Base-by-base conservation (phyloP, 2,888 invertebrate genomes). In the Phyto melanocephala region DNA sequence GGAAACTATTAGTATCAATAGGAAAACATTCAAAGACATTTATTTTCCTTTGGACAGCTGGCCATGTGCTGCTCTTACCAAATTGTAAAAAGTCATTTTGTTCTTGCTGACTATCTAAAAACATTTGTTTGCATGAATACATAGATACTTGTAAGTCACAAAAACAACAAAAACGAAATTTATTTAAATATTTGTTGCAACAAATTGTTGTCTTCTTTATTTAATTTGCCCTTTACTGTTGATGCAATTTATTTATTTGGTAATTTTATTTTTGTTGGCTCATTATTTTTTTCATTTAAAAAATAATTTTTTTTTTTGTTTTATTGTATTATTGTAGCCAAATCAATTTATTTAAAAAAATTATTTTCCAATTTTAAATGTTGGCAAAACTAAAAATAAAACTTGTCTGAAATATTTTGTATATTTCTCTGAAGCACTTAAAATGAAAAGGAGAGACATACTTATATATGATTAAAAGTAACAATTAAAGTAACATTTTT, bases 1-100 rank as follows among this genome's bases (percentile, higher is more conserved):
- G 52, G 60, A 76, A 81, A 54, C 52, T 71, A 76, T 81, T 81
- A 58, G 75, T n/a, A 65, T 50, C 56, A 63, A 28, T 56, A 70
- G 20, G 17, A 54, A 60, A 60, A 65, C 47, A n/a, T 20, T 56
- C 22, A 65, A 70, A 58, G 35, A 35, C 56, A 76, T 80, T 62
- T 74, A 62, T 74, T 74, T 62, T 65, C 56, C 20, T 37, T 54
- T 40, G 10, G 45, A 47, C 45, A 63, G 37, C 2, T 54, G 58
- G 8, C 2, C 13, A 28, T 1, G 15, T n/a, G 8, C 45, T 11
- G 1, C 40, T 17, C 1, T 17, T 7, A n/a, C 33, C 1, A 35
- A 58, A 56, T 63, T 45, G 11, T 20, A 54, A 37, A 33, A 52
- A 60, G 40, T 54, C 33, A 62, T 56, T 63, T 35, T 65, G 28